phyloP scores from a whole-genome alignment of 1,140 invertebrate genomes.

The Ceratina japonica region DNA sequence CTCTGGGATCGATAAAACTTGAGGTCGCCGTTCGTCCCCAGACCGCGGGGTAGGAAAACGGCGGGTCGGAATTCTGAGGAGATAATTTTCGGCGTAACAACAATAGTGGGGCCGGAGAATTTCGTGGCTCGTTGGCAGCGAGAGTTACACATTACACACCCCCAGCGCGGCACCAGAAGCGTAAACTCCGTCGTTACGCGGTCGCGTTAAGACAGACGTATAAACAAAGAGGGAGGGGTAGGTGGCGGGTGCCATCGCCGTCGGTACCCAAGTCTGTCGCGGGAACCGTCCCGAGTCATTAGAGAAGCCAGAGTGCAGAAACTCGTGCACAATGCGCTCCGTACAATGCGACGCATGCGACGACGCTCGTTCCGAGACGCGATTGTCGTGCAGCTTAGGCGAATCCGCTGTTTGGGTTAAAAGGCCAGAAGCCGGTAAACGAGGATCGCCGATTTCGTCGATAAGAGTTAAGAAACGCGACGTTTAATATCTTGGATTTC shows the following conservation, averaged over 20 bases:
- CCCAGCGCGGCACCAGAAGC: slow-evolving; percentile 8
- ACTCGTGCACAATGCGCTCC: slow-evolving; percentile 56
- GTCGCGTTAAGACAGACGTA: slow-evolving; percentile 66
- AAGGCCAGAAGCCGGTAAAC: too few species aligned
- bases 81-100: slow-evolving; percentile 50
- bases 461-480: too few species aligned
- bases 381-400: slow-evolving; percentile 25
- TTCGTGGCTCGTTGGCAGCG: slow-evolving; percentile 30
- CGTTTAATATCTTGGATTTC: too few species aligned
- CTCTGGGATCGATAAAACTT: too few species aligned
- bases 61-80: slow-evolving; percentile 23
- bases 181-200: slow-evolving; percentile 46
- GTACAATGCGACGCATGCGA: slow-evolving; percentile 35
- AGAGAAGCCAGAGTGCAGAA: slow-evolving; percentile 49
- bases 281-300: slow-evolving; percentile 65
- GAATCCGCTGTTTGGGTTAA: not conserved
- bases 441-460: too few species aligned
- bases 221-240: slow-evolving; percentile 59
- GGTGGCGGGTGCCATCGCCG: slow-evolving; percentile 25
- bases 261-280: slow-evolving; percentile 24
- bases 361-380: slow-evolving; percentile 29
- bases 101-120: slow-evolving; percentile 33
- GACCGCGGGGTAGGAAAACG: slow-evolving; percentile 3
- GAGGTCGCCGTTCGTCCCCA: too few species aligned
- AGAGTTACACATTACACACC: too few species aligned